Base-by-base conservation (phyloP, 1,140 invertebrate genomes). In the Bombus soroeensis region DNA sequence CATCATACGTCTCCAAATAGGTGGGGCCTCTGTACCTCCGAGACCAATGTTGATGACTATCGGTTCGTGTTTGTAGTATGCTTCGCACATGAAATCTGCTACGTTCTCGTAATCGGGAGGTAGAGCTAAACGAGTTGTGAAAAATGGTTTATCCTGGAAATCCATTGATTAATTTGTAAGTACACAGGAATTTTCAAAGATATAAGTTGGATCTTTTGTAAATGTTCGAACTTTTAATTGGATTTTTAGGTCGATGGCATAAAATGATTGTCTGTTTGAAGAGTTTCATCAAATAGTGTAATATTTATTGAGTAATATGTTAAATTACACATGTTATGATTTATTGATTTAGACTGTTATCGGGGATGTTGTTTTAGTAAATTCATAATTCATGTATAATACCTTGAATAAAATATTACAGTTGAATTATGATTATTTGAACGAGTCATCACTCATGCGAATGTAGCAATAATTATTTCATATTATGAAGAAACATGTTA, bases 41-140 rank as follows among this genome's bases (percentile, higher is more conserved):
- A 94, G 15, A 18, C 92, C 93, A 0, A 93, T 86, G 78, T 91
- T 93, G 25, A 90, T 75, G 12, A 94, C 80, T 22, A 77, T 32
- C 15, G 93, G 92, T 22, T 94, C 94, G 4, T 81, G 41, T 25
- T 87, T 92, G 75, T 91, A 94, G 71, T 91, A 94, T 15, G 88
- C 87, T 0, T 91, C 86, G 47, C 75, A 41, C 92, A 94, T 94
- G 76, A 95, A 93, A 5, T 87, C 85, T 77, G 93, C 86, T 13
- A 94, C 82, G 59, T 81, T 88, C 15, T 92, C 86, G 76, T 93
- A 93, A 76, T 94, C 93, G 6, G 34, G 22, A 0, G 92, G 92
- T 39, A 91, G 73, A 4, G 93, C 93, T n/a, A 94, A 71, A 76
- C 93, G 88, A 22, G 87, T 87, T 8, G 39, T 81, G 80, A 87